Conservation (phyloP, 2,888 invertebrate genomes). For the Limnephilus marmoratus region DNA sequence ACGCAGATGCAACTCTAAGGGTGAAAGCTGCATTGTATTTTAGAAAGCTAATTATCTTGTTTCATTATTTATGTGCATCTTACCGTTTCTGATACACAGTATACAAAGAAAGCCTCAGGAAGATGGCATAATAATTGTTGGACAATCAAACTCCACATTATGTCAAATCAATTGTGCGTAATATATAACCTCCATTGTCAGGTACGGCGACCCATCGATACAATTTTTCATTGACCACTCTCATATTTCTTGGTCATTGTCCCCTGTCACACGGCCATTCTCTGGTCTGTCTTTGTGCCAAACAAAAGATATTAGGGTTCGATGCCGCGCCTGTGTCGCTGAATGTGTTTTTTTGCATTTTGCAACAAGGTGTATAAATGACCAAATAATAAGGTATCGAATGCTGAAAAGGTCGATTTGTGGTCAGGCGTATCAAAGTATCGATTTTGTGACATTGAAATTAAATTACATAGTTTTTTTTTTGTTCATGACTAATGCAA, state of each 20-base stretch:
- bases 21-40: background rate
- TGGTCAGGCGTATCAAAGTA: constrained; percentile 9
- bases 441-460: background rate
- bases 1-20: background rate
- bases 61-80: background rate
- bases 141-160: background rate
- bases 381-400: background rate
- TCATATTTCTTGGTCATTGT: constrained; percentile 41
- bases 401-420: constrained; percentile 10
- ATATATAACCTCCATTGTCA: constrained; percentile 8
- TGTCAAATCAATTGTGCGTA: constrained; percentile 27
- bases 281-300: constrained; percentile 42
- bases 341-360: constrained; percentile 21
- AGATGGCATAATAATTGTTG: background rate
- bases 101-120: background rate
- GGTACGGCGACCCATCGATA: background rate
- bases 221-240: constrained; percentile 19
- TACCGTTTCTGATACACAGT: background rate
- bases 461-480: background rate
- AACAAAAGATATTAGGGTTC: constrained; percentile 55
- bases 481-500: background rate
- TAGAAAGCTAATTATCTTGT: background rate
- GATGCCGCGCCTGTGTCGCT: constrained; percentile 37
- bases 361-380: constrained; percentile 28
- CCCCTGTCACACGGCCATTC: constrained; percentile 38